These are phyloP conservation scores for Mesorhabditis belari DNA, from an alignment of 2,888 invertebrate genomes.

Conservation along the genomic window DNA sequence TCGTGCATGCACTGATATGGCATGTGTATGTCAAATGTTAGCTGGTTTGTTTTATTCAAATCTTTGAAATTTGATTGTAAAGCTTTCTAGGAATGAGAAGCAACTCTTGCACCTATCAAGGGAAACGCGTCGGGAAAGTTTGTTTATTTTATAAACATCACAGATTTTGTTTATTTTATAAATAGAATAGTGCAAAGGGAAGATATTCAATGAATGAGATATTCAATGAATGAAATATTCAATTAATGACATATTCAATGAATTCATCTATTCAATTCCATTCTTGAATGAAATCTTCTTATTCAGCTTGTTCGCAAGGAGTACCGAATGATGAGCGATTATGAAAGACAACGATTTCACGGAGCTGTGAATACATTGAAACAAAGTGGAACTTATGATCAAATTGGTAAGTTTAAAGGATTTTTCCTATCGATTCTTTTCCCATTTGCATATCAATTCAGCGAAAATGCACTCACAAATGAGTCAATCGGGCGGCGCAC, in stretches of 20 bases:
- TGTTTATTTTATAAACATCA: no score
- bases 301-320: constrained; percentile 23
- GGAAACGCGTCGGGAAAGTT: neutral
- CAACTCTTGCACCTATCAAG: neutral
- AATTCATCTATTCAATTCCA: no score
- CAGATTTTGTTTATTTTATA: no score
- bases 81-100: no score
- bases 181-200: no score
- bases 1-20: constrained; percentile 47
- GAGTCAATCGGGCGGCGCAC: constrained; percentile 41
- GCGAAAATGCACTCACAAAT: constrained; percentile 41
- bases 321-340: constrained; percentile 47
- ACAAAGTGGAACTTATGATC: constrained; percentile 27
- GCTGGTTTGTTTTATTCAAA: constrained; percentile 26
- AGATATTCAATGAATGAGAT: no score
- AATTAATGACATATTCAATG: no score
- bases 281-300: no score
- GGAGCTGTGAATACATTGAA: constrained; percentile 19
- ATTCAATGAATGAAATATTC: no score
- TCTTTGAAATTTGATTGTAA: no score
- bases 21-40: constrained; percentile 46
- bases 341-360: constrained; percentile 37
- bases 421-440: no score
- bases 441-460: no score
- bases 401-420: constrained; percentile 5